Evolutionary conservation across 1,140 invertebrate species (phyloP).

Genomic region (Nebria ingens): DNA sequence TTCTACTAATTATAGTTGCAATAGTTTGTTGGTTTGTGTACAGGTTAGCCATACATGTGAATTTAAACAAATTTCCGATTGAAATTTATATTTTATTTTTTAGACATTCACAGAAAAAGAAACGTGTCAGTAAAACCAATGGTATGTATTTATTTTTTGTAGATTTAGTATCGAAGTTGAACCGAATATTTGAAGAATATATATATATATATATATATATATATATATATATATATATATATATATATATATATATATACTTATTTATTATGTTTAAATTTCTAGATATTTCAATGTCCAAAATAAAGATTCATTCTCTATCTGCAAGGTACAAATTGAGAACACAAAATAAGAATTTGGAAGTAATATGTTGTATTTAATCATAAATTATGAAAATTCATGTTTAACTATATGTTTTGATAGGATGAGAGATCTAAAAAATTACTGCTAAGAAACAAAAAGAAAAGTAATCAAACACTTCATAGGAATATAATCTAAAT

Average conservation of each 20-base stretch:
- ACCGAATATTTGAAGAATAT: neutral
- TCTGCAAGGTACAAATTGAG: neutral
- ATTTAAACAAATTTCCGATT: neutral
- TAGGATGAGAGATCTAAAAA: neutral
- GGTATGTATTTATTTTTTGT: too few species aligned
- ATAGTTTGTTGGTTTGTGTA: neutral
- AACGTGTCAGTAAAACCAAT: neutral
- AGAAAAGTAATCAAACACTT: neutral
- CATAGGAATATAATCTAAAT: neutral
- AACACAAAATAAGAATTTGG: neutral
- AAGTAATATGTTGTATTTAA: neutral
- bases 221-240: neutral
- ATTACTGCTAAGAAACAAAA: neutral
- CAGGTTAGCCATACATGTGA: neutral
- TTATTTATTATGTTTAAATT: too few species aligned
- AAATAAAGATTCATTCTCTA: neutral
- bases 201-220: neutral
- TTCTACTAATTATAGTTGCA: neutral
- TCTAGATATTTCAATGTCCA: too few species aligned
- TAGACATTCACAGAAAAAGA: neutral
- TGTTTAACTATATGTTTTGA: neutral
- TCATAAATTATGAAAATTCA: neutral
- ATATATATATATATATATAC: too few species aligned
- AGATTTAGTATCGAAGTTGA: too few species aligned
- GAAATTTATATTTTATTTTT: neutral